Evolutionary conservation across 64 coral and sea anemone genomes (phyloP).

Genomic region (Stylophora pistillata): DNA sequence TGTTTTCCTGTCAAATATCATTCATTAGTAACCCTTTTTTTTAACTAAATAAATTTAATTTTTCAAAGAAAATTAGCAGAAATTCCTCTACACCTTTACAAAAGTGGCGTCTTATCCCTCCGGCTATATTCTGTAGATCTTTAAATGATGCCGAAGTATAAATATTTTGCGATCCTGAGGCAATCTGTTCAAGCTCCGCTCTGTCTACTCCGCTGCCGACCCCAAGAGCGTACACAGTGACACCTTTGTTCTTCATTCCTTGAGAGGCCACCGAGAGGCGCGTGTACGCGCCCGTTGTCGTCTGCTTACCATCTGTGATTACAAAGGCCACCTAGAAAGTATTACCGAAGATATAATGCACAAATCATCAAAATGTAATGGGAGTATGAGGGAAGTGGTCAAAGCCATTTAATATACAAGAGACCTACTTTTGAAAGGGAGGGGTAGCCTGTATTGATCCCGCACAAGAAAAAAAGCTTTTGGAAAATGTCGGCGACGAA

Average conservation of each 20-base stretch:
- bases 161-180: conserved; percentile 31
- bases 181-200: conserved; percentile 58
- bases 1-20: too few species aligned
- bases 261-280: background rate
- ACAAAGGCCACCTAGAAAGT: conserved; percentile 3
- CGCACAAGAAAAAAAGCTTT: too few species aligned
- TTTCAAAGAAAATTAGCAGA: background rate
- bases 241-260: background rate
- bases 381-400: too few species aligned
- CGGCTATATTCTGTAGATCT: background rate
- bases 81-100: background rate
- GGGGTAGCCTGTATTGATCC: too few species aligned
- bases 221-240: background rate
- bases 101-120: background rate
- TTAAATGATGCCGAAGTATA: background rate
- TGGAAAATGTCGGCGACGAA: too few species aligned
- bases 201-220: conserved; percentile 15
- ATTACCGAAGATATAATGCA: background rate
- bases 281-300: background rate
- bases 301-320: conserved; percentile 13
- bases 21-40: too few species aligned
- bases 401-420: too few species aligned
- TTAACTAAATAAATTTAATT: too few species aligned
- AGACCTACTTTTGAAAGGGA: too few species aligned
- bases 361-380: background rate